Evolutionary conservation across 1,140 invertebrate species (phyloP).

Genomic region (Zaprionus taronus): DNA sequence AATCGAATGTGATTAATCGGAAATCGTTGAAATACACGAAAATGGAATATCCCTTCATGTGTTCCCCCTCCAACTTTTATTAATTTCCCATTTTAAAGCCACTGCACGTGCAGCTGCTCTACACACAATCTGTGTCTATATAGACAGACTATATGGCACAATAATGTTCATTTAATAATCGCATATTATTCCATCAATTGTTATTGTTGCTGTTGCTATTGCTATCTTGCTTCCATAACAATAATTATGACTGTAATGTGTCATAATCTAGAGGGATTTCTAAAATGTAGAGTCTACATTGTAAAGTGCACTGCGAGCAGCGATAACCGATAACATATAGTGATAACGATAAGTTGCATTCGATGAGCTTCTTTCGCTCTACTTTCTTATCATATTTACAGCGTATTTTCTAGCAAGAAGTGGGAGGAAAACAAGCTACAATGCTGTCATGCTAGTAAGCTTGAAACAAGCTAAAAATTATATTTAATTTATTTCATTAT

Average conservation of each 20-base stretch:
- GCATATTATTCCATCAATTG: conserved; percentile 19
- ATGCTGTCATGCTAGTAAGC: too few relatives aligned
- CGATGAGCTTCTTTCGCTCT: neutral
- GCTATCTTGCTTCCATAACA: conserved; percentile 4
- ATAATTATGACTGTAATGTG: conserved; percentile 17
- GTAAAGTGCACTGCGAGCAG: too few relatives aligned
- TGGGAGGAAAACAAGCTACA: too few relatives aligned
- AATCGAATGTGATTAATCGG: neutral
- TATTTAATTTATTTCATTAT: too few relatives aligned
- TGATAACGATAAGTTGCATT: neutral
- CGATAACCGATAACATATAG: neutral
- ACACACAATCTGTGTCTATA: conserved; percentile 12
- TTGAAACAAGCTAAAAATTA: neutral
- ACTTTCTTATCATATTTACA: neutral
- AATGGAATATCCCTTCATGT: neutral
- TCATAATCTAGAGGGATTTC: neutral
- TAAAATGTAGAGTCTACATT: neutral
- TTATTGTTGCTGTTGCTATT: conserved; percentile 4
- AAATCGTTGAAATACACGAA: neutral
- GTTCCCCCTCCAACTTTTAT: neutral
- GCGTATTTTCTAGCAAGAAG: neutral
- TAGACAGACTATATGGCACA: neutral
- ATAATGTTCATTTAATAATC: conserved; percentile 19
- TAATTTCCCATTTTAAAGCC: conserved; percentile 5
- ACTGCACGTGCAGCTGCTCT: conserved; percentile 23